These are phyloP conservation scores for Benthosema pterotum DNA, from an alignment of 2,797 vertebrate species.

Conservation along the genomic window DNA sequence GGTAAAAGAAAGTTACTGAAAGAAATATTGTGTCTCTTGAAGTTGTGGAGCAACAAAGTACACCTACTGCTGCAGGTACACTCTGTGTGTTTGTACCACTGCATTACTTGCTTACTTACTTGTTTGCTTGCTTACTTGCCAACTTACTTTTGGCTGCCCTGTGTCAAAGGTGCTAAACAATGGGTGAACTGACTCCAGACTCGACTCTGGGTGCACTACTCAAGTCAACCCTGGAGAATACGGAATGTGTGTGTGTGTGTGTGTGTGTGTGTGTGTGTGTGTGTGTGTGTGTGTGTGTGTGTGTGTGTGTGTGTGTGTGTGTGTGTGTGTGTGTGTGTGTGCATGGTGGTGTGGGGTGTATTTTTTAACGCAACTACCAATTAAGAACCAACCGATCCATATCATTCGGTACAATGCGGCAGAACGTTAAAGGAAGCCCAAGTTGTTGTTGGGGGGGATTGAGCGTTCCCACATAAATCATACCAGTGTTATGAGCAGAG, in stretches of 20 bases:
- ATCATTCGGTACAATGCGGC: slow-evolving; percentile 9
- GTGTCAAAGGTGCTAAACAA: background rate
- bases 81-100: too few species aligned
- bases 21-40: too few species aligned
- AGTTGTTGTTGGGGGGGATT: slow-evolving; percentile 15
- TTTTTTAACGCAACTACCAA: background rate
- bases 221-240: background rate
- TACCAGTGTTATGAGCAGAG: slow-evolving; percentile 40
- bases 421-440: slow-evolving; percentile 34
- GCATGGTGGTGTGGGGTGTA: too few species aligned
- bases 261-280: background rate
- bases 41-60: too few species aligned
- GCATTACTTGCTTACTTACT: too few species aligned
- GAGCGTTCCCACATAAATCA: slow-evolving; percentile 67
- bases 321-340: too few species aligned
- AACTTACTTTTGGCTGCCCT: background rate
- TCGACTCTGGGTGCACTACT: background rate
- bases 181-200: background rate
- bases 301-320: too few species aligned
- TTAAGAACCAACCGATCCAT: slow-evolving; percentile 19
- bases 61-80: too few species aligned
- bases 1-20: too few species aligned
- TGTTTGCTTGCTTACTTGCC: too few species aligned
- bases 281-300: background rate
- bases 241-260: background rate